phyloP scores from a whole-genome alignment of 2,888 invertebrate genomes.

The Nomada ruficornis region DNA sequence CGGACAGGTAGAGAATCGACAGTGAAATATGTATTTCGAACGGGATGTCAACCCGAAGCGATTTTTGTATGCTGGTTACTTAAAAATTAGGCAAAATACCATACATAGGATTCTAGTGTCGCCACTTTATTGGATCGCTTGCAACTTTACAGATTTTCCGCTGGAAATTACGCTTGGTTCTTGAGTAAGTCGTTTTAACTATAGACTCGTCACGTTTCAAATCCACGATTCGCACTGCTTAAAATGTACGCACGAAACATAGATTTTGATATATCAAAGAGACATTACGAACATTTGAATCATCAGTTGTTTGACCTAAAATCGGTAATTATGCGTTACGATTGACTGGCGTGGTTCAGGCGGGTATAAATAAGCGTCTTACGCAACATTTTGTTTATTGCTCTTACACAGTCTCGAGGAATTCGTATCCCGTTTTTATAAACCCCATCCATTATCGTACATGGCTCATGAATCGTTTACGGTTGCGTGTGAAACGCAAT shows the following conservation, averaged over 20 bases:
- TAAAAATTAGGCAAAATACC: conserved; percentile 2
- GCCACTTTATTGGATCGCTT: conserved; percentile 3
- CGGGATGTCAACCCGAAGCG: not conserved
- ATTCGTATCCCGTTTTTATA: not conserved
- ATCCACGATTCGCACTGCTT: not conserved
- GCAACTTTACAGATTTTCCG: not conserved
- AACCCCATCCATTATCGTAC: not conserved
- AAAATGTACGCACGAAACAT: not conserved
- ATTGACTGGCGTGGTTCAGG: conserved; percentile 6
- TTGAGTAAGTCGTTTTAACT: not conserved
- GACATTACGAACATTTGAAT: not conserved
- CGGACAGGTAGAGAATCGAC: not conserved
- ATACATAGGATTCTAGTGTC: not conserved
- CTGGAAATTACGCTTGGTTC: conserved; percentile 3
- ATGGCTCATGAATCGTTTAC: not conserved
- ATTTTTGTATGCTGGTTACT: not conserved
- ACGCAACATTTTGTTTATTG: conserved; percentile 60
- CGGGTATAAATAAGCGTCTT: conserved; percentile 60
- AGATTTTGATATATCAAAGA: not conserved
- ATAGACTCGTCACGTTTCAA: not conserved
- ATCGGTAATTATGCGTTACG: not conserved
- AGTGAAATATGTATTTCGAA: not conserved
- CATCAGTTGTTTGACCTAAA: not conserved
- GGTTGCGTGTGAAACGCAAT: not conserved
- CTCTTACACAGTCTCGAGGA: not conserved